Percentiles rank a stretch among this genome's conserved stretches.
These are phyloP conservation scores for Ictalurus furcatus DNA, from an alignment of 2,113 vertebrate genomes.

Conservation along the genomic window DNA sequence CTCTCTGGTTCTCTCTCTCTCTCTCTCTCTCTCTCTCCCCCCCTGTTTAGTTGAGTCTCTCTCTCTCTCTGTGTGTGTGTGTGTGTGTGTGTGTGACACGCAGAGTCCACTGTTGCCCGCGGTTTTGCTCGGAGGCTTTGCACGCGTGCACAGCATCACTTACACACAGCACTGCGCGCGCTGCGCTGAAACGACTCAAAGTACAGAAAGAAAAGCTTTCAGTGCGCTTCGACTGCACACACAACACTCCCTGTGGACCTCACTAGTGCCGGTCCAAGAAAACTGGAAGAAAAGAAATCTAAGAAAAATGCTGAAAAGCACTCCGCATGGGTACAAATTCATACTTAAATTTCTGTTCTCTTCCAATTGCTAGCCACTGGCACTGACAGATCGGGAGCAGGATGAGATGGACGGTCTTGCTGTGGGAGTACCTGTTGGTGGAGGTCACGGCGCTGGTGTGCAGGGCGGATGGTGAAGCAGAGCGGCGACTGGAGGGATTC, in stretches of 20 bases:
- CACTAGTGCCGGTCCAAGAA: not conserved
- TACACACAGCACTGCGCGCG: constrained; percentile 45
- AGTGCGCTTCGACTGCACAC: constrained; percentile 16
- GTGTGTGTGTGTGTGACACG: constrained; percentile 27
- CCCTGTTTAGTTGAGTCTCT: not conserved
- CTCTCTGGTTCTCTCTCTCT: no score
- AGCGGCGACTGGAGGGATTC: constrained; percentile 86
- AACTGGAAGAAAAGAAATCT: constrained; percentile 49
- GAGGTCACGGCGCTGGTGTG: constrained; percentile 89
- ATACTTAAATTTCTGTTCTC: constrained; percentile 63
- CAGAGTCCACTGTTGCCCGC: constrained; percentile 17
- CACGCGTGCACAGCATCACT: constrained; percentile 16
- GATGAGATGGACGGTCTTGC: constrained; percentile 82
- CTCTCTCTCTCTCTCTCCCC: not conserved
- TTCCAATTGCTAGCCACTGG: constrained; percentile 66
- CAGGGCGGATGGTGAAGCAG: constrained; percentile 89
- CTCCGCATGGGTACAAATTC: constrained; percentile 65
- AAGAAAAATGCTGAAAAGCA: constrained; percentile 59
- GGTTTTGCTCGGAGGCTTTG: constrained; percentile 17
- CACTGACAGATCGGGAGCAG: constrained; percentile 56
- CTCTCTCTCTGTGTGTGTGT: not conserved
- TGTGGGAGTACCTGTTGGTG: constrained; percentile 88
- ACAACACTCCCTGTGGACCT: constrained; percentile 35
- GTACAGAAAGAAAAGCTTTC: constrained; percentile 20
- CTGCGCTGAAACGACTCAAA: not conserved